A percentile compares a stretch with the other conserved stretches of the same genome.
Evolutionary conservation across 2,888 invertebrate species (phyloP).

Genomic region (Trichopoda pennipes): DNA sequence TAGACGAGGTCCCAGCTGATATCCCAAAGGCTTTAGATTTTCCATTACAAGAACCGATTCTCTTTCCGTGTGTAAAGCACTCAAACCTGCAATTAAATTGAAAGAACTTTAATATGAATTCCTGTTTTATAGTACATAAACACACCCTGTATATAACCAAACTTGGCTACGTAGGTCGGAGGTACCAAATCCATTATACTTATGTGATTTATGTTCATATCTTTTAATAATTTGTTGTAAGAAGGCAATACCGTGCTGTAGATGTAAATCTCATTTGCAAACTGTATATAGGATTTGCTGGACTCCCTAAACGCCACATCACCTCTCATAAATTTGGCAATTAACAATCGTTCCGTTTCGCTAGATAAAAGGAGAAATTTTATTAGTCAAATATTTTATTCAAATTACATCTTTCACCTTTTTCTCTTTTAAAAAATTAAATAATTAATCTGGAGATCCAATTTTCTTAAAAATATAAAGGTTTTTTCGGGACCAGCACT

Average conservation of each 20-base stretch:
- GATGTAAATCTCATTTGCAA: conserved; percentile 78
- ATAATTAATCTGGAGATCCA: no score
- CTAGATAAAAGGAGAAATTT: conserved; percentile 45
- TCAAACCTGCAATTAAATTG: conserved; percentile 70
- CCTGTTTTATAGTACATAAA: neutral
- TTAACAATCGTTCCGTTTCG: conserved; percentile 69
- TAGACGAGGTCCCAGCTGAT: conserved; percentile 76
- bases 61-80: conserved; percentile 55
- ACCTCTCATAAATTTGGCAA: conserved; percentile 80
- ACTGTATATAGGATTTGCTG: conserved; percentile 77
- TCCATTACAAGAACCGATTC: conserved; percentile 78
- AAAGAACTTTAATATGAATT: conserved; percentile 52
- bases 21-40: conserved; percentile 76
- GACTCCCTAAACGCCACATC: conserved; percentile 74
- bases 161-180: conserved; percentile 74
- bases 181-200: conserved; percentile 73
- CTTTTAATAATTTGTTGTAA: conserved; percentile 73
- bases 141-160: conserved; percentile 76
- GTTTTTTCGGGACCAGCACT: no score
- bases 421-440: conserved; percentile 47
- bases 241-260: conserved; percentile 77
- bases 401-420: conserved; percentile 8
- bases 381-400: conserved; percentile 47
- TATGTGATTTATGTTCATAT: conserved; percentile 52
- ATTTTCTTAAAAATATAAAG: conserved; percentile 61